Base-by-base conservation (phyloP, 1,140 invertebrate species). In the Drusus annulatus region DNA sequence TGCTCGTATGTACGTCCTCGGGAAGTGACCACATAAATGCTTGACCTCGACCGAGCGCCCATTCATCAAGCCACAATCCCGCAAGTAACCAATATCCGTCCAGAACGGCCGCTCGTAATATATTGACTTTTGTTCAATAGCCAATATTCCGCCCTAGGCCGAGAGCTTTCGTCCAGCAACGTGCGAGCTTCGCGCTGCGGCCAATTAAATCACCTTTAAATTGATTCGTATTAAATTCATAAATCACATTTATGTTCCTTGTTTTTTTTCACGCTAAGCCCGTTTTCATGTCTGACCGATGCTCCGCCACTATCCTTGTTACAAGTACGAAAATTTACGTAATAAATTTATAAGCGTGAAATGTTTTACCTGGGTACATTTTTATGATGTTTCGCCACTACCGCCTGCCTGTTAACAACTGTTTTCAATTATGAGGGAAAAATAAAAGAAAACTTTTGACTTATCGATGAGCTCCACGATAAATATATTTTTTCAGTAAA, bases 11-110 rank as follows among this genome's bases (percentile, higher is more conserved):
- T 69, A 36, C 17, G 65, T 65, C 25, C 28, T 8, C 25, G 62
- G 16, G 62, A 71, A 71, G 31, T 74, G 50, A 54, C 69, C 69
- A 54, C 50, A 74, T 28, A 74, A 25, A 25, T 56, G 52, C 17
- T 71, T 74, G 69, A 56, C 52, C 69, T n/a, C 6, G 21, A 50
- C 69, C 50, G 10, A 15, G 4, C 15, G 52, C 50, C 36, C 69
- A 74, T 74, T 54, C 69, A 74, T 74, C 69, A 74, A 21, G 13
- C 31, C 65, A 6, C 50, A 56, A 56, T 56, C 69, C 65, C 65
- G 36, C 31, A 69, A 69, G 45, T 50, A 50, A 69, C 69, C 69
- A 74, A 74, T 74, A 54, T 54, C 50, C 69, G 69, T 52, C 51
- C 50, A 56, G 69, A 54, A 54, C 51, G 56, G 50, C 23, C 50